Evolutionary conservation across 2,797 vertebrate genomes (phyloP), one percentile per base, ranked within the genome.

Genomic region (Hoplostethus mediterraneus): DNA sequence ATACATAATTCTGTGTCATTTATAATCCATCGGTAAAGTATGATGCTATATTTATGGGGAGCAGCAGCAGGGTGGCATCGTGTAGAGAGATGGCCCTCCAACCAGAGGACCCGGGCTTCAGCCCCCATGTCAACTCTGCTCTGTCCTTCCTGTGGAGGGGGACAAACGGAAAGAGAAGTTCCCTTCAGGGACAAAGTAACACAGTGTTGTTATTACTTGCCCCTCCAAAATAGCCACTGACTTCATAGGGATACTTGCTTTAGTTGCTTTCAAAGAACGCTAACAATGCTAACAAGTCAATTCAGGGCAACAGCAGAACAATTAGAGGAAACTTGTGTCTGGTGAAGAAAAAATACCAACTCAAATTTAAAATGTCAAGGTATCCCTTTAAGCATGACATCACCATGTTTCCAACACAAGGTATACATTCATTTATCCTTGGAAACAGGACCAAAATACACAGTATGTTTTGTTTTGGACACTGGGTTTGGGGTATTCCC

Each of bases 401-500:
- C 63, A 63, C 14, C 3, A 61, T 36, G 59, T 81, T 38, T 73
- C 31, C 13, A 17, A n/a, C n/a, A 30, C 49, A 56, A 47, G 47
- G 33, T 73, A 13, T 68, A 75, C 61, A 42, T 70, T 17, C 1
- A 63, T 54, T 59, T 62, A 56, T 63, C 53, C 53, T n/a, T n/a
- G n/a, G n/a, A n/a, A n/a, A n/a, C n/a, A n/a, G n/a, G n/a, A n/a
- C n/a, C n/a, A n/a, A n/a, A n/a, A n/a, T n/a, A n/a, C n/a, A 0
- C 31, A 17, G 5, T 8, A 16, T 60, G 71, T 84, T 85, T 73
- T 55, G 70, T 74, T 84, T 73, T 63, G 79, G 64, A 47, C 13
- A 2, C 38, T 36, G 72, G 44, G 54, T 67, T 53, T 49, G 7
- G 33, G 75, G 57, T 71, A 62, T 82, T 77, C 40, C 10, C 51